Base-by-base conservation (phyloP, 1,140 invertebrate species). In the Neomicropteryx cornuta region DNA sequence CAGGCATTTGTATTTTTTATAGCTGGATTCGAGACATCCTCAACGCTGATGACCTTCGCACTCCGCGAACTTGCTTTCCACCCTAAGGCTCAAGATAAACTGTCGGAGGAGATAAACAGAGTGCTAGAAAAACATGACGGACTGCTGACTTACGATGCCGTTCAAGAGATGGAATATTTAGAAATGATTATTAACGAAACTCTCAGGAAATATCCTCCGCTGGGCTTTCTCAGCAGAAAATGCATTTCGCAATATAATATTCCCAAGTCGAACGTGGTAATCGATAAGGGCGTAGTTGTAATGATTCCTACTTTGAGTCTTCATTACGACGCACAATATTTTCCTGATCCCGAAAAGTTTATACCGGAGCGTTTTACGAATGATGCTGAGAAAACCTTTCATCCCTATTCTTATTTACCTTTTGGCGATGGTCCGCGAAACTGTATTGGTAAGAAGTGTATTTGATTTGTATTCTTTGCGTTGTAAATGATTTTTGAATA, bases 301-400 rank as follows among this genome's bases (percentile, higher is more conserved):
- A 51, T 61, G 30, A 59, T 75, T 19, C 60, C 72, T 0, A 50
- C 64, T 18, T 51, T 62, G 28, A 64, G 62, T 1, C 35, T 72
- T 3, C 72, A 76, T 31, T 51, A 60, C 4, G 73, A 84, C 49
- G 55, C 68, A 1, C 45, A 74, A 33, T 71, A 73, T 38, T 88
- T 73, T 44, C 67, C 73, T 6, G 62, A 86, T 33, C 81, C 85
- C 0, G 64, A 76, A 5, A 52, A 49, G 4, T 88, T 77, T 49
- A 66, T 76, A 46, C 84, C 85, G 0, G 77, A 83, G 36, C 59
- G 82, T 43, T 85, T 84, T 27, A 8, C 13, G 23, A 8, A 8
- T 8, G 13, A 27, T 27, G 8, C 23, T 27, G 23, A n/a, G n/a
- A n/a, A n/a, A n/a, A n/a, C n/a, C n/a, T n/a, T n/a, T n/a, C n/a